Evolutionary conservation across 2,797 vertebrate species (phyloP).

Genomic region (Lithobates sylvaticus): DNA sequence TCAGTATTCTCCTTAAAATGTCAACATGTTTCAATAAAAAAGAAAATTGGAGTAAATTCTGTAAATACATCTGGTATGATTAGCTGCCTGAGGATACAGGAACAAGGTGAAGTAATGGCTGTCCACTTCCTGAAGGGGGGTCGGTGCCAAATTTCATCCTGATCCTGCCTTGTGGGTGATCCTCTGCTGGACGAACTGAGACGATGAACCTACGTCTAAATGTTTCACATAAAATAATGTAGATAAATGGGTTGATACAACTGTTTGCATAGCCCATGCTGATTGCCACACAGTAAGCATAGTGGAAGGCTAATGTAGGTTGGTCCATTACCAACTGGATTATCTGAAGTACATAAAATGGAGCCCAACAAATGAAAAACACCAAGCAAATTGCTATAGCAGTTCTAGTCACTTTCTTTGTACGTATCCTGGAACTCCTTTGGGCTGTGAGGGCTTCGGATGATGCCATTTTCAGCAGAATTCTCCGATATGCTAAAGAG

Average conservation of each 20-base stretch:
- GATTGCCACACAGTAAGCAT: conserved; percentile 62
- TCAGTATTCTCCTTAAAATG: not conserved
- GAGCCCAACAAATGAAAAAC: conserved; percentile 66
- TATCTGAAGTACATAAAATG: conserved; percentile 64
- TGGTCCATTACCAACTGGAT: conserved; percentile 58
- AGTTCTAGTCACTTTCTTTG: conserved; percentile 56
- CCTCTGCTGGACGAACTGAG: conserved; percentile 60
- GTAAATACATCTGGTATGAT: not conserved
- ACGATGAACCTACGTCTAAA: conserved; percentile 54
- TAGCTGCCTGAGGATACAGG: conserved; percentile 57
- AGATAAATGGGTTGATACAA: conserved; percentile 68
- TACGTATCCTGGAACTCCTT: conserved; percentile 43
- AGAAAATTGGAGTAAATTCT: not conserved
- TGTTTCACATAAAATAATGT: conserved; percentile 65
- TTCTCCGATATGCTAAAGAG: conserved; percentile 62
- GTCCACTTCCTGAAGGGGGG: conserved; percentile 55
- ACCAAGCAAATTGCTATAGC: conserved; percentile 63
- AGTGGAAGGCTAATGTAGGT: conserved; percentile 64
- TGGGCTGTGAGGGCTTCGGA: conserved; percentile 56
- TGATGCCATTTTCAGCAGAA: conserved; percentile 63
- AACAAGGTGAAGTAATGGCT: conserved; percentile 60
- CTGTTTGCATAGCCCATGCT: conserved; percentile 67
- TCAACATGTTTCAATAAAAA: not conserved
- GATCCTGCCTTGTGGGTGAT: conserved; percentile 33
- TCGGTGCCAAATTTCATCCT: conserved; percentile 36